These are phyloP conservation scores for Carpatolechia fugitivella DNA, from an alignment of 2,888 invertebrate genomes.

Conservation along the genomic window DNA sequence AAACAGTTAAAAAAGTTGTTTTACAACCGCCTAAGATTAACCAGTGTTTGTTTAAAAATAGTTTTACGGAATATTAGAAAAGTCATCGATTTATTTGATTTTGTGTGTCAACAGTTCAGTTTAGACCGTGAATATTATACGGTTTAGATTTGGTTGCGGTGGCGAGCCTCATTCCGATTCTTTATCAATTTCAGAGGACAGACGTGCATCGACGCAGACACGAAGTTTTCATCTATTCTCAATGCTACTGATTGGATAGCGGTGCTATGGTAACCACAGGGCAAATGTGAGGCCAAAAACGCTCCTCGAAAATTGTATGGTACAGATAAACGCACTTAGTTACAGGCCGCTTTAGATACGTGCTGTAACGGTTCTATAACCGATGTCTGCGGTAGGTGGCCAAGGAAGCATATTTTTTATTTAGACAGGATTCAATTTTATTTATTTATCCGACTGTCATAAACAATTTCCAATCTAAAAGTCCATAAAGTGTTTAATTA, in stretches of 20 bases:
- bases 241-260: conserved; percentile 58
- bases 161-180: conserved; percentile 40
- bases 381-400: conserved; percentile 2
- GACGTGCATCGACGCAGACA: conserved; percentile 55
- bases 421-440: too few species aligned
- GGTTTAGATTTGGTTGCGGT: conserved; percentile 44
- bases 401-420: not conserved
- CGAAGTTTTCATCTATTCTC: conserved; percentile 47
- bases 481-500: not conserved
- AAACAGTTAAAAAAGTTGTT: not conserved
- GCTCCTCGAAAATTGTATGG: conserved; percentile 29
- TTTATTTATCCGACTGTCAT: not conserved
- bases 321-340: conserved; percentile 29
- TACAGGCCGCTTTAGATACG: conserved; percentile 18
- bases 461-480: not conserved
- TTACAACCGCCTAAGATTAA: not conserved
- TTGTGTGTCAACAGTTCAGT: conserved; percentile 20
- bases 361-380: conserved; percentile 20
- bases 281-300: conserved; percentile 32
- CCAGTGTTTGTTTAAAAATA: not conserved
- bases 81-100: not conserved
- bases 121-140: conserved; percentile 45
- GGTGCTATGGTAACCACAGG: conserved; percentile 50
- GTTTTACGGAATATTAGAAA: not conserved
- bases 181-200: conserved; percentile 50